phyloP scores from a whole-genome alignment of 2,113 vertebrate species.

The Lagopus leucura region DNA sequence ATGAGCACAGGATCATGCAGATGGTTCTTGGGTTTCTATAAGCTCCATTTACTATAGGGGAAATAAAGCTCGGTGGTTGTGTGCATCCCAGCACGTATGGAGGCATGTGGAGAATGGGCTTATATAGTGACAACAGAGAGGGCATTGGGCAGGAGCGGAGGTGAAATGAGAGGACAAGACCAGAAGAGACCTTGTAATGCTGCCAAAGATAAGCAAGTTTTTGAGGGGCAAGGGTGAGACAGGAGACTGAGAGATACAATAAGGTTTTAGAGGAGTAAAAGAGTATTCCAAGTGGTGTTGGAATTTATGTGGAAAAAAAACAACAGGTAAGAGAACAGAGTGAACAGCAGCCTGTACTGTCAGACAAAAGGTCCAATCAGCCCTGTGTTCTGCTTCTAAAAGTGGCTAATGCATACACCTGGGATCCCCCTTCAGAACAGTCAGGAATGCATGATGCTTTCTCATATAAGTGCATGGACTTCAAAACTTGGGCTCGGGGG shows the following conservation, averaged over 20 bases:
- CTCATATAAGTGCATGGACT: not conserved
- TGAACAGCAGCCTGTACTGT: not conserved
- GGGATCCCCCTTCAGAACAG: not conserved
- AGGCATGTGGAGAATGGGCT: not conserved
- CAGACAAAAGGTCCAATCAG: not conserved
- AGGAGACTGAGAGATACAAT: not conserved
- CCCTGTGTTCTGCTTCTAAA: not conserved
- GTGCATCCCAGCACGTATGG: not conserved
- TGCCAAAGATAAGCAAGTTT: not conserved
- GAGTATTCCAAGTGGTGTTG: not conserved
- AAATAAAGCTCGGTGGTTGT: not conserved
- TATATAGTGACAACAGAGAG: not conserved
- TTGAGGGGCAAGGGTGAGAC: not conserved
- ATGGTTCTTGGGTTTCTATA: not conserved
- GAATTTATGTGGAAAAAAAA: not conserved
- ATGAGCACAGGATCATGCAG: not conserved
- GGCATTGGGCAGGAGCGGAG: rapidly evolving
- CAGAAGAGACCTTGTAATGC: not conserved
- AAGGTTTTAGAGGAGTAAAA: not conserved
- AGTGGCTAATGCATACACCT: not conserved
- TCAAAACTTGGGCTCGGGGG: not conserved
- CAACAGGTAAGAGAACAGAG: not conserved
- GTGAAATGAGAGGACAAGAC: not conserved
- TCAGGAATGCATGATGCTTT: not conserved
- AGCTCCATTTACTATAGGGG: not conserved